These are phyloP conservation scores for Stigmatopora argus DNA, from an alignment of 2,113 vertebrate species.

Conservation along the genomic window DNA sequence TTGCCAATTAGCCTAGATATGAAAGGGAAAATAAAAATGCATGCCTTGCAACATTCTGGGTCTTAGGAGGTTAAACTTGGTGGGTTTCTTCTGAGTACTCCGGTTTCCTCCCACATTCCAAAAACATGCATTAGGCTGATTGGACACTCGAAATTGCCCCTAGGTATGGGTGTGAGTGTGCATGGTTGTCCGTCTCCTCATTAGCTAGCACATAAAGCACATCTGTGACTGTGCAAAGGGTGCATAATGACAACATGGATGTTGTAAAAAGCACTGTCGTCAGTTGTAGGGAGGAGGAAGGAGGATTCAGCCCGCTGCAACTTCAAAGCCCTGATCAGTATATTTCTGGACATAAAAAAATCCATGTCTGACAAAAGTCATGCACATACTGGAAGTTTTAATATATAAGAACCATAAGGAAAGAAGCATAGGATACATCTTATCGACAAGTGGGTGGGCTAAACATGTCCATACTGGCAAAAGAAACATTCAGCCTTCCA, in stretches of 20 bases:
- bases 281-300: constrained; percentile 5
- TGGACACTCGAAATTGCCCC: too few relatives aligned
- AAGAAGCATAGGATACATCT: neutral
- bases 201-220: neutral
- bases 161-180: too few relatives aligned
- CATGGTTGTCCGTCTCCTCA: constrained; percentile 17
- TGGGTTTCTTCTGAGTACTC: too few relatives aligned
- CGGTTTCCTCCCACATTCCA: too few relatives aligned
- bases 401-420: constrained; percentile 32
- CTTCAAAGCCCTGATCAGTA: constrained; percentile 36
- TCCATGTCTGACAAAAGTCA: constrained; percentile 18
- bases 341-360: constrained; percentile 27
- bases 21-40: too few relatives aligned
- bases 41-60: too few relatives aligned
- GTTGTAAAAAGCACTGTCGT: constrained; percentile 46
- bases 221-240: neutral
- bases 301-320: constrained; percentile 16
- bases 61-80: too few relatives aligned
- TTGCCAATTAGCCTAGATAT: neutral
- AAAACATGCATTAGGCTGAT: too few relatives aligned
- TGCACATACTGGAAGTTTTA: constrained; percentile 6
- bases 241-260: constrained; percentile 21
- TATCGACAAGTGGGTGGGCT: constrained; percentile 38
- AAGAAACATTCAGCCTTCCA: constrained; percentile 19
- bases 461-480: constrained; percentile 19